These are phyloP conservation scores for Zaprionus davidi DNA, from an alignment of 1,140 invertebrate genomes.

Conservation along the genomic window DNA sequence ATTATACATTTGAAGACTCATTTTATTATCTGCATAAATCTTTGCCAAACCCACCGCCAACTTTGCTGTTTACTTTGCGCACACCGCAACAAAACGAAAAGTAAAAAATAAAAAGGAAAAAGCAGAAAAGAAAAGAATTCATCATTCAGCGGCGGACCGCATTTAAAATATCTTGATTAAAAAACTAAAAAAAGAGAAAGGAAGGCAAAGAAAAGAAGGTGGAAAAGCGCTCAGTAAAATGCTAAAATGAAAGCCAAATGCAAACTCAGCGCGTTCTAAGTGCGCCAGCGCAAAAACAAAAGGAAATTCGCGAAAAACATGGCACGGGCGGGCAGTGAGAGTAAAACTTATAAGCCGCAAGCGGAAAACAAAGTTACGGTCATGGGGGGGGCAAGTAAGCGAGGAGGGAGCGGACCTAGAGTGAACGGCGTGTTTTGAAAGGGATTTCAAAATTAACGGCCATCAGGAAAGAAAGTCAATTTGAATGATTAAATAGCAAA, in stretches of 20 bases:
- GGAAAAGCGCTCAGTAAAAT: conserved; percentile 58
- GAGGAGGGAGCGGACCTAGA: background rate
- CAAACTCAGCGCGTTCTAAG: conserved; percentile 77
- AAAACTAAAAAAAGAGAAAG: conserved; percentile 64
- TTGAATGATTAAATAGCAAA: conserved; percentile 79
- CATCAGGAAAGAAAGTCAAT: conserved; percentile 74
- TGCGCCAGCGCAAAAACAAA: conserved; percentile 44
- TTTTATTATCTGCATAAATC: conserved; percentile 82
- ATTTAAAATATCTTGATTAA: conserved; percentile 82
- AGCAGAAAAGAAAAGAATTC: conserved; percentile 58
- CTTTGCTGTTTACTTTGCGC: conserved; percentile 71
- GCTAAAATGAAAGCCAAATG: conserved; percentile 76
- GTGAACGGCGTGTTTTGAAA: conserved; percentile 54
- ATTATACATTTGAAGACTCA: conserved; percentile 80
- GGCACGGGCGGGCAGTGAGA: conserved; percentile 46
- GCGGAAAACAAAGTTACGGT: conserved; percentile 69
- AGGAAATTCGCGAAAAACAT: conserved; percentile 33
- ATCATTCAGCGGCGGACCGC: conserved; percentile 76
- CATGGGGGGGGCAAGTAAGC: conserved; percentile 16
- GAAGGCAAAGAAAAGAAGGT: conserved; percentile 12
- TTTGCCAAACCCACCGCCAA: conserved; percentile 64
- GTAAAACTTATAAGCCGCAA: conserved; percentile 73
- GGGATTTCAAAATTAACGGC: conserved; percentile 78
- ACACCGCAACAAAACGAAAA: conserved; percentile 9
- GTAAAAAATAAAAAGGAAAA: background rate